phyloP scores from a whole-genome alignment of 2,888 invertebrate genomes.

The Drosophila testacea region DNA sequence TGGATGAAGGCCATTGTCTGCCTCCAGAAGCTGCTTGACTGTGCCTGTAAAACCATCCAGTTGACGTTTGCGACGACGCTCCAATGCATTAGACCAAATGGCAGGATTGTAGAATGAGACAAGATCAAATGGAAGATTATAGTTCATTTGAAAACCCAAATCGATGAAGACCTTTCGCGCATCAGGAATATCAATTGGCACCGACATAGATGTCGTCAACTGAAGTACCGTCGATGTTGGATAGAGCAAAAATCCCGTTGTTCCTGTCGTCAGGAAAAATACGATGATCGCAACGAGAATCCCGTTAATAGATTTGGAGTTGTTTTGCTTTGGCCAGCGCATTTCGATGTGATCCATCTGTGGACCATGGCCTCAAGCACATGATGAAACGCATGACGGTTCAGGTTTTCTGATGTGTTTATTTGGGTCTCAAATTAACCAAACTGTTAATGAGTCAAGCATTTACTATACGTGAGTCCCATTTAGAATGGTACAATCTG shows the following conservation, averaged over 20 bases:
- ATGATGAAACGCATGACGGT: not conserved
- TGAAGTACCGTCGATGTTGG: conserved; percentile 61
- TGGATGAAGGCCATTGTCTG: conserved; percentile 55
- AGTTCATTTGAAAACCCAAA: conserved; percentile 84
- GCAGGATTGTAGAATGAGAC: conserved; percentile 76
- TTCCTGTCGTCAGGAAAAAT: conserved; percentile 4
- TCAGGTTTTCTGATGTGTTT: conserved; percentile 39
- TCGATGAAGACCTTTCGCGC: conserved; percentile 81
- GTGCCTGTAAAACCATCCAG: conserved; percentile 19
- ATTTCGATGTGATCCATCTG: conserved; percentile 54
- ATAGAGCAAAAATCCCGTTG: conserved; percentile 42
- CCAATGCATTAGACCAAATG: conserved; percentile 72
- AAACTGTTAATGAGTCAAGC: conserved; percentile 63
- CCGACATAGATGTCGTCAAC: conserved; percentile 74
- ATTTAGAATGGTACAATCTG: conserved; percentile 60
- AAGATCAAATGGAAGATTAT: conserved; percentile 76
- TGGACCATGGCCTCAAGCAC: not conserved
- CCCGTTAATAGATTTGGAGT: conserved; percentile 21
- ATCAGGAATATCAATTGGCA: conserved; percentile 69
- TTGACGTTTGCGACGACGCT: conserved; percentile 61
- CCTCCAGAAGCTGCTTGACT: conserved; percentile 14
- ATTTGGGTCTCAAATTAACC: conserved; percentile 63
- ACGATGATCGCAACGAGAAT: conserved; percentile 24
- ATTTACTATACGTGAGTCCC: conserved; percentile 54
- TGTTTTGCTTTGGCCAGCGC: conserved; percentile 49